Evolutionary conservation across 1,140 invertebrate species (phyloP).

Genomic region (Acromyrmex heyeri): DNA sequence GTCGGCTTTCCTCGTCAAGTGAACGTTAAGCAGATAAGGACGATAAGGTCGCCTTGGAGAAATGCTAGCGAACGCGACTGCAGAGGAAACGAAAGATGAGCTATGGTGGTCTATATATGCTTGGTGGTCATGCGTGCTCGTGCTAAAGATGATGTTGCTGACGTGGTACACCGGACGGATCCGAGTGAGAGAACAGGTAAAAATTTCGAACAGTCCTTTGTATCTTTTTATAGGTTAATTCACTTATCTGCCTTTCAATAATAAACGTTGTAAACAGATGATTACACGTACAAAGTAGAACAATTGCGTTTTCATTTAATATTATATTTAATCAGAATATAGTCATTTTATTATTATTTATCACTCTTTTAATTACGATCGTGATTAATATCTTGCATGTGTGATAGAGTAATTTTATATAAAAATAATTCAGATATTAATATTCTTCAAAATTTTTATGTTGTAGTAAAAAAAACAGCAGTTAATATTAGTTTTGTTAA

Average conservation of each 20-base stretch:
- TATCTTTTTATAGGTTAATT: not conserved
- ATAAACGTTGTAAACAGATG: too few species aligned
- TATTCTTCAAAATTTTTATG: not conserved
- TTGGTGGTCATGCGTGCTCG: slow-evolving; percentile 77
- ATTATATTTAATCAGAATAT: not conserved
- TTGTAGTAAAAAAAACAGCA: not conserved
- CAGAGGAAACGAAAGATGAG: slow-evolving; percentile 31
- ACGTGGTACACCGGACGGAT: slow-evolving; percentile 80
- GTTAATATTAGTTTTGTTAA: not conserved
- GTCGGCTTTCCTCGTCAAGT: not conserved
- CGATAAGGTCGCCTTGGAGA: slow-evolving; percentile 3
- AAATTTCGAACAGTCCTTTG: not conserved
- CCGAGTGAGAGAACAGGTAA: slow-evolving; percentile 78
- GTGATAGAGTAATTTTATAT: not conserved
- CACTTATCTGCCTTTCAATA: not conserved
- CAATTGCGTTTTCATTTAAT: not conserved
- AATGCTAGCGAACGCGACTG: slow-evolving; percentile 46
- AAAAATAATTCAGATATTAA: not conserved
- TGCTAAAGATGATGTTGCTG: slow-evolving; percentile 78
- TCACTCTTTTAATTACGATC: not conserved
- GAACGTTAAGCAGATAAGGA: slow-evolving; percentile 33
- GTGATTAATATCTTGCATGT: not conserved
- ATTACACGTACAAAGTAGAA: not conserved
- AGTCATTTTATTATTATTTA: not conserved
- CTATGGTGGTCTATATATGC: slow-evolving; percentile 74